Evolutionary conservation across 2,113 vertebrate genomes (phyloP).

Genomic region (Sapayoa aenigma): DNA sequence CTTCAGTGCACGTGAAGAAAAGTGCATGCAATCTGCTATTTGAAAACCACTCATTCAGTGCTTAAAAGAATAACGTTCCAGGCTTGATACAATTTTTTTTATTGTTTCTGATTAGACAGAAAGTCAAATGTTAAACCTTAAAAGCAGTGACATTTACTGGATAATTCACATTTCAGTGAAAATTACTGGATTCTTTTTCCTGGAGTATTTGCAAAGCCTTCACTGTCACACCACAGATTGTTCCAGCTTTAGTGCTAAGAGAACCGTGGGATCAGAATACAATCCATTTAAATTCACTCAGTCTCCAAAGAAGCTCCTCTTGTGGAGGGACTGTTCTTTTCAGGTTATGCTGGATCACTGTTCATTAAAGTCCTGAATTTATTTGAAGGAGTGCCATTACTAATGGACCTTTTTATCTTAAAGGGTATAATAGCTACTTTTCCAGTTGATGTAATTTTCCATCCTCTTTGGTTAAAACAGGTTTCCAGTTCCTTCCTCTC

Average conservation of each 20-base stretch:
- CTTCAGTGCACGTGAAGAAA: not conserved
- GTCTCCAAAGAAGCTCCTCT: not conserved
- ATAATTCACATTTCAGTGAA: not conserved
- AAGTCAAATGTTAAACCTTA: not conserved
- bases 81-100: not conserved
- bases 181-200: not conserved
- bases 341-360: not conserved
- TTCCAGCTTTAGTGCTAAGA: not conserved
- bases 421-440: not conserved
- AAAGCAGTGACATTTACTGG: not conserved
- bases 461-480: not conserved
- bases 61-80: not conserved
- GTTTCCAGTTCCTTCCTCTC: not conserved
- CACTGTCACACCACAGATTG: not conserved
- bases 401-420: not conserved
- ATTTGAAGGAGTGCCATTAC: not conserved
- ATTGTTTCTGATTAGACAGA: not conserved
- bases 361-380: not conserved
- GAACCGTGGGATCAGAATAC: not conserved
- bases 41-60: not conserved
- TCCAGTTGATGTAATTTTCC: not conserved
- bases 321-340: not conserved
- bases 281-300: not conserved
- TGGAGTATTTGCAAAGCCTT: not conserved
- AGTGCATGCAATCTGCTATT: not conserved